A percentile compares a stretch with the other conserved stretches of the same genome.
phyloP scores from a whole-genome alignment of 2,797 vertebrate species.

The Salmo trutta region DNA sequence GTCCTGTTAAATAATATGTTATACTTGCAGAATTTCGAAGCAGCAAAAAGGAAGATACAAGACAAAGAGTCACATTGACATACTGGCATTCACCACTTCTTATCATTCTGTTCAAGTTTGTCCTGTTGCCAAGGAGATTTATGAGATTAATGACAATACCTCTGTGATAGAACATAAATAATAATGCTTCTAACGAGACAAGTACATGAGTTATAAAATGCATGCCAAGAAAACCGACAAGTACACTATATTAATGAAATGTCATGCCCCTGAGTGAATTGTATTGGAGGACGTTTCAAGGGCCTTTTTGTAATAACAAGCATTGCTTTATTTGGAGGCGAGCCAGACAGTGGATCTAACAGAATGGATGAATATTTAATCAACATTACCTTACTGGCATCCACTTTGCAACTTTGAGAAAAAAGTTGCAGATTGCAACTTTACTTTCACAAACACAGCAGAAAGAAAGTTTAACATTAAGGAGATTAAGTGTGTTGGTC shows the following conservation, averaged over 20 bases:
- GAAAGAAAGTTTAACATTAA: slow-evolving; percentile 39
- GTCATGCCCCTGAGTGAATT: slow-evolving; percentile 15
- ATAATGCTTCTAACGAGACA: slow-evolving; percentile 15
- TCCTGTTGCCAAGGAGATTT: neutral
- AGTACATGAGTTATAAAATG: neutral
- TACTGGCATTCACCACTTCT: neutral
- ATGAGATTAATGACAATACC: slow-evolving; percentile 8
- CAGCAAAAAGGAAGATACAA: neutral
- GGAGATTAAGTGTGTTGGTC: neutral
- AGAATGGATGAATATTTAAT: slow-evolving; percentile 66
- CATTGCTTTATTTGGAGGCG: slow-evolving; percentile 48
- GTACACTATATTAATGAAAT: slow-evolving; percentile 16
- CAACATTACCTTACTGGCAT: slow-evolving; percentile 51
- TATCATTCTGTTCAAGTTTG: neutral
- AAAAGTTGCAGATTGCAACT: slow-evolving; percentile 47
- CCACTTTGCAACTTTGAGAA: slow-evolving; percentile 36
- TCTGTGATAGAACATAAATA: slow-evolving; percentile 12
- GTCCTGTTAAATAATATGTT: neutral
- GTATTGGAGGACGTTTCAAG: slow-evolving; percentile 46
- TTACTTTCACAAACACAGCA: slow-evolving; percentile 50
- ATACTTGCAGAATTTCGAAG: neutral
- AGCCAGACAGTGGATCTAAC: slow-evolving; percentile 49
- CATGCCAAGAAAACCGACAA: slow-evolving; percentile 21
- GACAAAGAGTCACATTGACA: neutral
- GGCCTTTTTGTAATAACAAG: slow-evolving; percentile 39